These are phyloP conservation scores for Littorina saxatilis DNA, from an alignment of 1,140 invertebrate genomes.

Conservation along the genomic window DNA sequence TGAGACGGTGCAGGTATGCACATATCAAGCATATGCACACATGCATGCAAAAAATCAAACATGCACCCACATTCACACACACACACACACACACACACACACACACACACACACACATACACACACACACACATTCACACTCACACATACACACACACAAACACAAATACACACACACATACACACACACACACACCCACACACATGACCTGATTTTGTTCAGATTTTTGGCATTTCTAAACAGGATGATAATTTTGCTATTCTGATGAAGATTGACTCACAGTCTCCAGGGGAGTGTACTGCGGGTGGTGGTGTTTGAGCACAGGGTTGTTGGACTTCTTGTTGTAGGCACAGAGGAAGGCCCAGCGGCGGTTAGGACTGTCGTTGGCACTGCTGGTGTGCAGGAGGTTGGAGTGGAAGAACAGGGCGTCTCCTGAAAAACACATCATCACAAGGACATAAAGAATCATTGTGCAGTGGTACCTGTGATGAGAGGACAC, in stretches of 20 bases:
- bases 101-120: background rate
- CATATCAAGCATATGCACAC: background rate
- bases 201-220: too few species aligned
- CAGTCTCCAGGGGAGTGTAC: conserved; percentile 63
- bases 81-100: background rate
- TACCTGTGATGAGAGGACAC: too few species aligned
- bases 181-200: background rate
- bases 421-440: conserved; percentile 65
- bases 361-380: conserved; percentile 60
- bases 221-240: too few species aligned
- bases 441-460: too few species aligned
- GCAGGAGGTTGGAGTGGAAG: conserved; percentile 64
- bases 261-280: conserved; percentile 28
- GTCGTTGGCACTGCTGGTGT: conserved; percentile 57
- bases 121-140: background rate
- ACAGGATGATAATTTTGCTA: too few species aligned
- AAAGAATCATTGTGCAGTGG: background rate
- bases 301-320: conserved; percentile 63
- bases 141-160: background rate
- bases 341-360: conserved; percentile 61
- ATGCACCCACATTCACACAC: background rate
- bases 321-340: conserved; percentile 58
- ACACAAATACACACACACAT: background rate
- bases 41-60: background rate
- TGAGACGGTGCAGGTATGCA: too few species aligned